These are phyloP conservation scores for Tortricodes alternella DNA, from an alignment of 2,888 invertebrate species.

Conservation along the genomic window DNA sequence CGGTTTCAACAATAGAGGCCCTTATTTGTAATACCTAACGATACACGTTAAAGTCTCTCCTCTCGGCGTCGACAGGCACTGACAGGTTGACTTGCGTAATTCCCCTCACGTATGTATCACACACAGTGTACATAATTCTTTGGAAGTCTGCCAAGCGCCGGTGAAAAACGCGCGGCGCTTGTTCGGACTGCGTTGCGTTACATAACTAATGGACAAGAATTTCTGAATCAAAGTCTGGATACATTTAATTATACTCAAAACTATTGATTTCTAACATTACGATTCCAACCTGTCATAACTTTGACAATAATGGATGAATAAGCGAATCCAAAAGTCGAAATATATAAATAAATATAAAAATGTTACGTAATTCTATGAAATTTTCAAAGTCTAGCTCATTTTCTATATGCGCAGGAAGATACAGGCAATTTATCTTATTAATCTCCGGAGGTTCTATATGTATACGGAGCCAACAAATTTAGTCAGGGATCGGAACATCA, in stretches of 20 bases:
- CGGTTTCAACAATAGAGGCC: no score
- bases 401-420: conserved; percentile 33
- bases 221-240: conserved; percentile 13
- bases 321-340: background rate
- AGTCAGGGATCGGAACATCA: conserved; percentile 50
- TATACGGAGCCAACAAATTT: conserved; percentile 41
- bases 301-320: background rate
- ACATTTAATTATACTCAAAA: background rate
- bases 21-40: no score
- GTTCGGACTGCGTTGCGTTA: conserved; percentile 37
- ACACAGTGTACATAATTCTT: conserved; percentile 37
- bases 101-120: conserved; percentile 33
- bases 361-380: conserved; percentile 13
- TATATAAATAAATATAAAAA: background rate
- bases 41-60: background rate
- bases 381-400: conserved; percentile 27
- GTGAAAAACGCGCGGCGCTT: conserved; percentile 42
- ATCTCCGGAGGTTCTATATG: conserved; percentile 44
- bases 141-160: conserved; percentile 43
- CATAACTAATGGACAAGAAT: conserved; percentile 36
- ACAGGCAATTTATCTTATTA: conserved; percentile 52
- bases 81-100: conserved; percentile 31
- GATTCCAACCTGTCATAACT: background rate
- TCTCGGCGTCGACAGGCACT: conserved; percentile 8
- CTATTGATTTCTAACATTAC: background rate